Percentiles rank a stretch among this genome's conserved stretches.
These are phyloP conservation scores for Crocallis elinguaria DNA, from an alignment of 2,888 invertebrate genomes.

Conservation along the genomic window DNA sequence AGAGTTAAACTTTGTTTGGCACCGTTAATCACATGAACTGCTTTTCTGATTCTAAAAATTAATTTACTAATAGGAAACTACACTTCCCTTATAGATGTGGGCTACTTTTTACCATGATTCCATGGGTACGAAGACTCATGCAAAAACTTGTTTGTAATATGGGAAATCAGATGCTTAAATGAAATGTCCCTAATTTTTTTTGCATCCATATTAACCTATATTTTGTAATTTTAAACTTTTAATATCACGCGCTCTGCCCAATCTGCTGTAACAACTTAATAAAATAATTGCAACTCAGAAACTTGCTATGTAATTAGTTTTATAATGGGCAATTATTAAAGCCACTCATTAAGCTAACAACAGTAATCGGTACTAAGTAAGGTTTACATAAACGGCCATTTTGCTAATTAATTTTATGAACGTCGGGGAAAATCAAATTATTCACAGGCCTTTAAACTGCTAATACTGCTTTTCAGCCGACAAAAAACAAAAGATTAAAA, in stretches of 20 bases:
- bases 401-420: constrained; percentile 31
- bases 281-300: constrained; percentile 15
- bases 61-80: too few species aligned
- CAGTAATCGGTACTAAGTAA: constrained; percentile 28
- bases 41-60: too few species aligned
- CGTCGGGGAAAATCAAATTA: constrained; percentile 24
- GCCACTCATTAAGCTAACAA: constrained; percentile 27
- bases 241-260: background rate
- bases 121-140: too few species aligned
- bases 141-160: too few species aligned
- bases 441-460: constrained; percentile 6
- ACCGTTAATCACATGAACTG: too few species aligned
- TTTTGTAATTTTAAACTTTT: constrained; percentile 10
- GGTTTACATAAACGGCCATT: constrained; percentile 21
- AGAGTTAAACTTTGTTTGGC: too few species aligned
- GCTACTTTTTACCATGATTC: too few species aligned
- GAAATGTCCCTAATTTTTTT: background rate
- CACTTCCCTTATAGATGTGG: too few species aligned
- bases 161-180: too few species aligned
- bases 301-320: constrained; percentile 20
- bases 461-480: background rate
- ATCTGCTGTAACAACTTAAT: constrained; percentile 25
- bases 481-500: too few species aligned
- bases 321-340: constrained; percentile 26
- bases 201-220: constrained; percentile 1